A percentile compares a stretch with the other conserved stretches of the same genome.
Conservation (phyloP, 2,113 vertebrate species). For the Zapus hudsonius region DNA sequence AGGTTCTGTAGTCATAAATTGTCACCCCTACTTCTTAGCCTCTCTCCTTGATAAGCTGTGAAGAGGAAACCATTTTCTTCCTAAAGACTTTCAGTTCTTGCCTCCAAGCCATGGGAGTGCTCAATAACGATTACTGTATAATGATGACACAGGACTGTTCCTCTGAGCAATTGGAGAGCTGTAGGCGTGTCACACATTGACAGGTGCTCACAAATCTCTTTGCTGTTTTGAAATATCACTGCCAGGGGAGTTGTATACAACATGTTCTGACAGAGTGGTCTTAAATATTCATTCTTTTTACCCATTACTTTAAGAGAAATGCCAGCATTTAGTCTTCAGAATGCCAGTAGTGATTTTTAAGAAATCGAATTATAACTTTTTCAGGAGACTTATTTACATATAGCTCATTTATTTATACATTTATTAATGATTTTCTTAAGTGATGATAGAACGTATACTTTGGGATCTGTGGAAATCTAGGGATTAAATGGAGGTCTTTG, state of each 20-base stretch:
- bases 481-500: slow-evolving; percentile 23
- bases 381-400: slow-evolving; percentile 55
- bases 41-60: neutral
- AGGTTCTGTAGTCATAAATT: neutral
- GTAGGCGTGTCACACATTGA: slow-evolving; percentile 41
- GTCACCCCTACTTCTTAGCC: neutral
- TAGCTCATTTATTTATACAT: slow-evolving; percentile 30
- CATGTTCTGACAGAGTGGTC: slow-evolving; percentile 69
- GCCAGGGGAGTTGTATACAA: slow-evolving; percentile 76
- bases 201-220: slow-evolving; percentile 75
- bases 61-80: slow-evolving; percentile 56
- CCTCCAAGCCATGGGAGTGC: slow-evolving; percentile 49
- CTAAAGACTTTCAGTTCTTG: slow-evolving; percentile 39
- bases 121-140: slow-evolving; percentile 66
- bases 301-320: slow-evolving; percentile 68
- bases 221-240: slow-evolving; percentile 78
- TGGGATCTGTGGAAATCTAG: slow-evolving; percentile 35
- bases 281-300: slow-evolving; percentile 79
- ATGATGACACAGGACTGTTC: slow-evolving; percentile 65
- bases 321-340: slow-evolving; percentile 63
- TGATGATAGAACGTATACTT: slow-evolving; percentile 41
- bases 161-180: slow-evolving; percentile 60
- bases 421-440: slow-evolving; percentile 23
- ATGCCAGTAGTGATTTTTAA: slow-evolving; percentile 70
- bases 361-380: slow-evolving; percentile 59